Conservation (phyloP, 2,888 invertebrate species). For the Rosalia funebris region DNA sequence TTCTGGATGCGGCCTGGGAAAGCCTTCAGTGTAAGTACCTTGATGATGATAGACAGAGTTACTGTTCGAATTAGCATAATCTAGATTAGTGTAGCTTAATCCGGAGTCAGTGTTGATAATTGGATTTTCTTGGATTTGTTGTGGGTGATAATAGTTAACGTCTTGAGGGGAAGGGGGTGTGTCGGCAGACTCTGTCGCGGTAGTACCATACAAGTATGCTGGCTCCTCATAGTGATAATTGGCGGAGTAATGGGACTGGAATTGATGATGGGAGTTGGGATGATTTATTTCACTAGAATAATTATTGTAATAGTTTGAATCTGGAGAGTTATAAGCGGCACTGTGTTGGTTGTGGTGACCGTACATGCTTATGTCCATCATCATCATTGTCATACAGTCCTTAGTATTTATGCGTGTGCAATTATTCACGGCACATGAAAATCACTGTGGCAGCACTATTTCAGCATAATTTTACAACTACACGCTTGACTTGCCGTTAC, state of each 20-base stretch:
- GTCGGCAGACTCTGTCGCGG: constrained; percentile 58
- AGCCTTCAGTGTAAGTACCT: constrained; percentile 53
- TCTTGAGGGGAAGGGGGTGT: constrained; percentile 63
- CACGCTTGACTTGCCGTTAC: constrained; percentile 37
- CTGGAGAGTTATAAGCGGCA: constrained; percentile 58
- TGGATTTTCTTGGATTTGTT: constrained; percentile 62
- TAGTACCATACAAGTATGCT: constrained; percentile 53
- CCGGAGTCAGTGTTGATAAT: constrained; percentile 89
- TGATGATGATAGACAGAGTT: constrained; percentile 56
- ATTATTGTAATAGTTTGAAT: constrained; percentile 59
- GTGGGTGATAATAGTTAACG: constrained; percentile 66
- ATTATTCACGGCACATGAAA: constrained; percentile 25
- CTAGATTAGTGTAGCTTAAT: constrained; percentile 88
- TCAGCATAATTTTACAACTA: constrained; percentile 27
- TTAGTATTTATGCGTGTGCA: constrained; percentile 13
- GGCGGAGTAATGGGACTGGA: constrained; percentile 61
- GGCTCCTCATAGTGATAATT: constrained; percentile 61
- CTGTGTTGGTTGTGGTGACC: constrained; percentile 67
- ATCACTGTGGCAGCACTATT: constrained; percentile 18
- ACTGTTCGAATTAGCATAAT: constrained; percentile 71
- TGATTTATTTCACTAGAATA: constrained; percentile 54
- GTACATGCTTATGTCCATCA: constrained; percentile 86
- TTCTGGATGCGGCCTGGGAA: constrained; percentile 52
- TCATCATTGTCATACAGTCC: constrained; percentile 70
- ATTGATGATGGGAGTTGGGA: constrained; percentile 58